A percentile compares a stretch with the other conserved stretches of the same genome.
Evolutionary conservation across 2,113 vertebrate species (phyloP).

Genomic region (Pedetes capensis): DNA sequence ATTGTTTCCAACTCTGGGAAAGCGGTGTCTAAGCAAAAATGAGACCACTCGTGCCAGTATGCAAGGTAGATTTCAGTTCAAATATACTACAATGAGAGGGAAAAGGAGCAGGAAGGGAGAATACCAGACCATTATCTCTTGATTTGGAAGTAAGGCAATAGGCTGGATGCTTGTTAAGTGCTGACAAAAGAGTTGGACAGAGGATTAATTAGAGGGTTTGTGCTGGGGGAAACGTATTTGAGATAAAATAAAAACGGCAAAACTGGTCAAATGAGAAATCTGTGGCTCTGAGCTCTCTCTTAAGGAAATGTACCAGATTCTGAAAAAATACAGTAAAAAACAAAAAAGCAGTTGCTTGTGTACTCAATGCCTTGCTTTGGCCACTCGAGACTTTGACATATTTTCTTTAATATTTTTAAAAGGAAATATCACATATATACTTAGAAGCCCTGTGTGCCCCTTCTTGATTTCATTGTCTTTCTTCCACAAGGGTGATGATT

Average conservation of each 20-base stretch:
- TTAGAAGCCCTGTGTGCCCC: no score
- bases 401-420: neutral
- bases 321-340: neutral
- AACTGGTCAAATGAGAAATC: neutral
- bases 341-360: neutral
- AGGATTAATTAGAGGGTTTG: neutral
- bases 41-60: constrained; percentile 41
- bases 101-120: no score
- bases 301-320: neutral
- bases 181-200: neutral
- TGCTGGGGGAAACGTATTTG: no score
- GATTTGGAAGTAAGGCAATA: neutral
- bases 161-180: neutral
- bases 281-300: neutral
- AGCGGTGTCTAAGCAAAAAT: constrained; percentile 74
- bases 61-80: constrained; percentile 42
- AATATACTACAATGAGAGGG: neutral
- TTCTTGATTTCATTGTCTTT: neutral
- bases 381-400: neutral
- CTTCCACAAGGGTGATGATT: neutral
- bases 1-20: constrained; percentile 75
- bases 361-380: no score
- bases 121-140: neutral
- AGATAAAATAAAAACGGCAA: neutral
- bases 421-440: neutral